Evolutionary conservation across 2,888 invertebrate species (phyloP), one percentile per base, ranked within the genome.

Genomic region (Drosophila helvetica): DNA sequence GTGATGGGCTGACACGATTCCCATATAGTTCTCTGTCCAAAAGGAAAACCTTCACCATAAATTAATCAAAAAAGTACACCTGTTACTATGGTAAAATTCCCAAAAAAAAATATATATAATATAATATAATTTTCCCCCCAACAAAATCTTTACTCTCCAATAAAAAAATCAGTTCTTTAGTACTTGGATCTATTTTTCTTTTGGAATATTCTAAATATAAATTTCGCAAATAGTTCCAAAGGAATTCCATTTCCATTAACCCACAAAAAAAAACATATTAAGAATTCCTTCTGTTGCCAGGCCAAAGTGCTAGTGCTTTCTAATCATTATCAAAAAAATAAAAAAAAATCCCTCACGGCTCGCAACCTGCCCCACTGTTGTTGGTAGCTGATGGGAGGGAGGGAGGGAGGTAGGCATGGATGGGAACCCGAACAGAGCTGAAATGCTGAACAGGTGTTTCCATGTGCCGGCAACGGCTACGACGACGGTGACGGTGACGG

Each of bases 281-380:
- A 22, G 9, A 57, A 45, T 57, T 46, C 62, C 22, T 18, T 25
- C 38, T 60, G 67, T 68, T 68, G 71, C 67, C 62, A 68, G 51
- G 67, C 67, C 12, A 30, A 30, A 55, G 60, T 60, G 46, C 33
- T 61, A 46, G 58, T 42, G 38, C 27, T 27, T 51, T 60, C 76
- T 81, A 82, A 87, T 74, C 81, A 65, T 54, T 63, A 79, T 58
- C 66, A 66, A 65, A 64, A 8, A 22, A 22, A 22, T 22, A 22
- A 4, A 22, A 22, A 22, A 50, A 68, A 54, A 48, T 48, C 43
- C 30, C 42, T 68, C 38, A 45, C 33, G 38, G 50, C 85, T 57
- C 85, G 60, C 82, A 82, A 87, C 88, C 83, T 87, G 82, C 82
- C 82, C 86, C 82, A 82, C 82, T 79, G 84, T 74, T 66, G 69